Base-by-base conservation (phyloP, 2,797 vertebrate genomes). In the Sphaeramia orbicularis region DNA sequence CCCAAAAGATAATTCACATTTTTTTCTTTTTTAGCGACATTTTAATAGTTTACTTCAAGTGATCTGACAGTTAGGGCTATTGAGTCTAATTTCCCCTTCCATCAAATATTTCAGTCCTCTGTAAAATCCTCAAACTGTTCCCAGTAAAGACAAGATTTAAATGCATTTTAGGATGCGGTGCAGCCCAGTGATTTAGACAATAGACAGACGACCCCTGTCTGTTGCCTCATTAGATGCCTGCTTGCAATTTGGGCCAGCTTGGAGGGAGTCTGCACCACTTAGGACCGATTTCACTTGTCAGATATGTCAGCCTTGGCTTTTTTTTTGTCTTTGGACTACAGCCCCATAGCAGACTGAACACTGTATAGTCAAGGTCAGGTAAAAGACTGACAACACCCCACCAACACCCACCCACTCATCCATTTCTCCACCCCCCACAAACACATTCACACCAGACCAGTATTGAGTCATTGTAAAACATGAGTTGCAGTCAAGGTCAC, bases 381-480 rank as follows among this genome's bases (percentile, higher is more conserved):
- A 57, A 48, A n/a, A 40, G 40, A 54, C 24, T 43, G 58, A 51
- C 43, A 48, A 2, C 3, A 4, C 7, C 52, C 24, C 13, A 42
- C 14, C 1, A 53, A 38, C 37, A 27, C 2, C 48, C 41, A 6
- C 45, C 7, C 4, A 9, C 19, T 38, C 30, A 4, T 2, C 36
- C 51, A 14, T 10, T 4, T 21, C 19, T 15, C 14, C 2, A 6
- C 14, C 3, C 19, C 14, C 27, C 42, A 64, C 41, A 41, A 3
- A 16, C 41, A 61, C 6, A 56, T 16, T 55, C 21, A 32, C 53
- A 53, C n/a, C 18, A 21, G 41, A 21, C 1, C 15, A 10, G 63
- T 53, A 41, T 41, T 38, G 62, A 74, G 64, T 74, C 70, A 71
- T 59, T 76, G 63, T 80, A 76, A 74, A 80, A 80, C 56, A 70